Percentiles rank a stretch among this genome's conserved stretches.
phyloP scores from a whole-genome alignment of 1,140 invertebrate genomes.

The Bombus haemorrhoidalis region DNA sequence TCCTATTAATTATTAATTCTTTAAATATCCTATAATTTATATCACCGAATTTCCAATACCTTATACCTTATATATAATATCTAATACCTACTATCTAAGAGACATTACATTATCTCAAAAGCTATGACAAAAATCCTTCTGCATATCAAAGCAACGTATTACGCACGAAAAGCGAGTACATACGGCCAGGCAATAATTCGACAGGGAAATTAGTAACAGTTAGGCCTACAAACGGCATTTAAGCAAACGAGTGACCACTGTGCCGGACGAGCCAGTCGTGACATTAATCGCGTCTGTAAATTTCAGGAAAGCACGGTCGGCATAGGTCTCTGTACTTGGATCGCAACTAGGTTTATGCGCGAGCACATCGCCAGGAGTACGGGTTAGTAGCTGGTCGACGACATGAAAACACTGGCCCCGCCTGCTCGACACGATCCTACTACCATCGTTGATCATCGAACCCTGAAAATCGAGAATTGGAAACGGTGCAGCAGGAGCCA shows the following conservation, averaged over 20 bases:
- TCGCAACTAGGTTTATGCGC: constrained; percentile 26
- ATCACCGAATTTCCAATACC: too few species aligned
- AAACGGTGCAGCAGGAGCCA: constrained; percentile 13
- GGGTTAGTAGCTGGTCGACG: background rate
- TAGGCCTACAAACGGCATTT: constrained; percentile 70
- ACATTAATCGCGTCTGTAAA: constrained; percentile 79
- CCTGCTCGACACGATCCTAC: background rate
- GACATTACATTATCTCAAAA: too few species aligned
- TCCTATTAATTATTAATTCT: too few species aligned
- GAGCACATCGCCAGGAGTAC: background rate
- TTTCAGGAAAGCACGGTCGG: constrained; percentile 68
- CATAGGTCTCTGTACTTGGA: constrained; percentile 60
- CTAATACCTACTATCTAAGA: too few species aligned
- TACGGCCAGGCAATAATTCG: constrained; percentile 72
- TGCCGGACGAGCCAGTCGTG: constrained; percentile 62
- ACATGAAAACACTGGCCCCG: background rate
- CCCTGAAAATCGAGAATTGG: constrained; percentile 44
- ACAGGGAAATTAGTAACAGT: constrained; percentile 77
- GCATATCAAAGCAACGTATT: background rate
- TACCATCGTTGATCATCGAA: constrained; percentile 31
- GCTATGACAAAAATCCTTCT: too few species aligned
- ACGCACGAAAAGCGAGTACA: background rate
- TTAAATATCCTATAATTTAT: too few species aligned
- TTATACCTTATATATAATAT: too few species aligned
- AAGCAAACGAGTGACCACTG: constrained; percentile 43